phyloP scores from a whole-genome alignment of 1,140 invertebrate species.

The Gryon sp. region DNA sequence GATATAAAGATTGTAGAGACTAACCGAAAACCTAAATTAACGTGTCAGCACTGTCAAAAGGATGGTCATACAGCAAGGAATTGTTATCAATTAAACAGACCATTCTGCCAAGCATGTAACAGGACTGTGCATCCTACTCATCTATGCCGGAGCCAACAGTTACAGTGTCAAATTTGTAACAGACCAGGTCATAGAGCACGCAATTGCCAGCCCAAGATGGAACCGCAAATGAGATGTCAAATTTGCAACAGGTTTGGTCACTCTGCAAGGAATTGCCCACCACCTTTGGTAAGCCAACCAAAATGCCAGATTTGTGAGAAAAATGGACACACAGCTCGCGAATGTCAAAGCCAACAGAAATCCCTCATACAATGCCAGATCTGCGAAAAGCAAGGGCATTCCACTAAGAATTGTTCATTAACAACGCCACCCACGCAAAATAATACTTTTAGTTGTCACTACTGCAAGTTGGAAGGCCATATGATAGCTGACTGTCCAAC shows the following conservation, averaged over 20 bases:
- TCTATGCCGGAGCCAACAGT: neutral
- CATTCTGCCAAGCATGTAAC: neutral
- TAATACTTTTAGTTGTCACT: no score
- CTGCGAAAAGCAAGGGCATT: no score
- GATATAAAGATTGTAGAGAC: neutral
- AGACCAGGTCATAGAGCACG: neutral
- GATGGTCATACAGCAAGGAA: neutral
- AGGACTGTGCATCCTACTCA: neutral
- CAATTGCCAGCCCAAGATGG: no score
- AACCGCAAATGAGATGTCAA: neutral
- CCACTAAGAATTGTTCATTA: no score
- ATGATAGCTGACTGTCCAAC: no score
- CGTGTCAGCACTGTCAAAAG: conserved; percentile 5
- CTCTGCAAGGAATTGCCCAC: neutral
- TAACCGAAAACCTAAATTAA: neutral
- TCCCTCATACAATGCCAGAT: no score
- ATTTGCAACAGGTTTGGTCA: neutral
- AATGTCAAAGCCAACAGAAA: no score
- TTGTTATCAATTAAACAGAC: neutral
- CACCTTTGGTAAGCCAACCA: no score
- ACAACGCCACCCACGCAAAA: no score
- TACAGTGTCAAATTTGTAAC: conserved; percentile 1
- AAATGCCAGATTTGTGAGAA: no score
- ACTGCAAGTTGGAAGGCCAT: no score
- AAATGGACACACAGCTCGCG: no score